Evolutionary conservation across 2,888 invertebrate genomes (phyloP).

Genomic region (Plagodis dolabraria): DNA sequence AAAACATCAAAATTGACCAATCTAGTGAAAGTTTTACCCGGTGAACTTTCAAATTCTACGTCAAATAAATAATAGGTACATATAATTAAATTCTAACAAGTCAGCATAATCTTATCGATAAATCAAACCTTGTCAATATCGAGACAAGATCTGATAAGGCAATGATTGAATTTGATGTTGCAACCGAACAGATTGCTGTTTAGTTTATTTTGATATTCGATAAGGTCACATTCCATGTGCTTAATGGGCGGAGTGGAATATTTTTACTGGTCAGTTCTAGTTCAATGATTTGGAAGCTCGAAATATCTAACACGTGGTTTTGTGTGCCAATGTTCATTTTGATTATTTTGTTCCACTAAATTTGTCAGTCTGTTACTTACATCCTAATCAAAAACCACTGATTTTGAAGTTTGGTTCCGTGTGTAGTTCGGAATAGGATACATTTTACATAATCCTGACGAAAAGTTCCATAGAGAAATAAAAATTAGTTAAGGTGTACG

Average conservation of each 20-base stretch:
- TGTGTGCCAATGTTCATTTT: too few relatives aligned
- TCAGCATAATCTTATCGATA: conserved; percentile 42
- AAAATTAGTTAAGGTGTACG: too few relatives aligned
- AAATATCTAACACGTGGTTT: too few relatives aligned
- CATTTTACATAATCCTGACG: too few relatives aligned
- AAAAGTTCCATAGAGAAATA: too few relatives aligned
- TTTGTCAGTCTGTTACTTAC: too few relatives aligned
- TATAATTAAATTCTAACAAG: conserved; percentile 52
- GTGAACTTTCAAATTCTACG: conserved; percentile 41
- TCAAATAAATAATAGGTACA: conserved; percentile 34
- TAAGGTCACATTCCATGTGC: conserved; percentile 29
- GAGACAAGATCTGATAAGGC: conserved; percentile 43
- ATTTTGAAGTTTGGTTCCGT: too few relatives aligned
- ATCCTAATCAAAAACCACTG: too few relatives aligned
- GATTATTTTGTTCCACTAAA: too few relatives aligned
- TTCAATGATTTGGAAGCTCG: neutral
- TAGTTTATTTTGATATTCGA: conserved; percentile 34
- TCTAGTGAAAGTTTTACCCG: conserved; percentile 38
- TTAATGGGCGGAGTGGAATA: conserved; percentile 5
- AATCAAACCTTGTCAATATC: conserved; percentile 31
- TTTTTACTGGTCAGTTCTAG: neutral
- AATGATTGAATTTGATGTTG: conserved; percentile 45
- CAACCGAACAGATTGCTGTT: conserved; percentile 38
- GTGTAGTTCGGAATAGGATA: too few relatives aligned
- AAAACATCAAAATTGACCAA: conserved; percentile 20